phyloP scores from a whole-genome alignment of 2,113 vertebrate species.

The Micronycteris hirsuta region DNA sequence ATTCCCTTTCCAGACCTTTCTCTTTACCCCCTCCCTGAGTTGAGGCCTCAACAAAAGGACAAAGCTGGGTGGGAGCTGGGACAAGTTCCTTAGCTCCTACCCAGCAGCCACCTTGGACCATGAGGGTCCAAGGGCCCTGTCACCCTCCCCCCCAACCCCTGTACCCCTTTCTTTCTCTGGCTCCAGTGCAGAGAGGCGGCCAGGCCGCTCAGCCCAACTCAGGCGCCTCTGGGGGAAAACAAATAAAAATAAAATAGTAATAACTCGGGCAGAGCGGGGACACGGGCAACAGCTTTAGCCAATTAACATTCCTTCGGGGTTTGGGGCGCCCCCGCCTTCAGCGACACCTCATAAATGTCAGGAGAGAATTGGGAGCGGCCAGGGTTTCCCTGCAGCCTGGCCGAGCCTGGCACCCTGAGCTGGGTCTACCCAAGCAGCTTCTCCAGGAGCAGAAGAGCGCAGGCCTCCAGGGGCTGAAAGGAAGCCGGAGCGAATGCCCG shows the following conservation, averaged over 20 bases:
- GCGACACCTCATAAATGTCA: constrained; percentile 88
- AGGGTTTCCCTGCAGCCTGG: constrained; percentile 74
- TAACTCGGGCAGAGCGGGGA: background rate
- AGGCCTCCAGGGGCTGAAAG: background rate
- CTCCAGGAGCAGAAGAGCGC: background rate
- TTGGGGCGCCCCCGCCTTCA: constrained; percentile 79
- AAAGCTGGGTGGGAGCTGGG: background rate
- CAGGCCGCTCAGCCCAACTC: background rate
- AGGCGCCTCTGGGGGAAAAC: background rate
- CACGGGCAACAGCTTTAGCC: constrained; percentile 79
- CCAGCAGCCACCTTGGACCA: too few species aligned
- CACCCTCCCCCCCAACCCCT: background rate
- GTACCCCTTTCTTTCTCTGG: background rate
- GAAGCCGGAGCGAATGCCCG: background rate
- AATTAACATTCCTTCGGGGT: constrained; percentile 87
- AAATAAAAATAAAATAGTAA: constrained; percentile 39
- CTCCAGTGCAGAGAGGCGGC: background rate
- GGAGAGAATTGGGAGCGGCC: constrained; percentile 81
- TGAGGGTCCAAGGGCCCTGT: background rate
- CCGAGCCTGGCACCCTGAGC: background rate
- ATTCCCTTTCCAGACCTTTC: background rate
- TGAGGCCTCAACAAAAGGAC: background rate
- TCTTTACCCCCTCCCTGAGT: background rate
- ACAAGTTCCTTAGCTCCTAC: background rate
- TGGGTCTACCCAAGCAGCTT: background rate